Evolutionary conservation across 1,140 invertebrate species (phyloP), one percentile per base, ranked within the genome.

Genomic region (Zaprionus davidi): DNA sequence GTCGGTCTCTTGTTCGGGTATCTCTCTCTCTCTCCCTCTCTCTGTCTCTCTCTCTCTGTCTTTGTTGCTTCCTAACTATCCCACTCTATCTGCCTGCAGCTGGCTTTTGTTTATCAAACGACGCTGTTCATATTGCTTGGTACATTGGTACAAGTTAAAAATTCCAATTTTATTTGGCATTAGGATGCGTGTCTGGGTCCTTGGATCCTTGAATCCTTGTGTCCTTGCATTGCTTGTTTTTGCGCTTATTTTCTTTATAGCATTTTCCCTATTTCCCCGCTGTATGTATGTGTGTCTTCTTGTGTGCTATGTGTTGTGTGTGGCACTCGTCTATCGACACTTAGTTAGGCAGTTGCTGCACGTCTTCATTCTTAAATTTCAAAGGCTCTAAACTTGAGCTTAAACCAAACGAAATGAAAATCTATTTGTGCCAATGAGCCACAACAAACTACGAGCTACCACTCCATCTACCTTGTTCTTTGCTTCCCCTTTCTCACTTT

Each of bases 281-380:
- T 1, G 13, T 5, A 0, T 46, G 2, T 11, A 2, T n/a, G 38
- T 36, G 57, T n/a, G 38, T 36, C 49, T 53, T 15, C 34, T 9
- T 46, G 7, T 64, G 13, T 12, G 38, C 3, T 31, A 31, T 31
- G 28, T 31, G 7, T 31, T 46, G 17, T 28, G 57, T 15, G 20
- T n/a, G 12, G 64, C 59, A 46, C 53, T 34, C 31, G 31, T 34
- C 31, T 34, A 34, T 34, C 65, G 66, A 28, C 49, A 53, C 72
- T 46, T 80, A 69, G 44, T 84, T 81, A 78, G 64, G 76, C 78
- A 85, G 41, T 81, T 86, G 46, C 57, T 49, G 82, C 82, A 85
- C 82, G 82, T 86, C 66, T 62, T 56, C 17, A 38, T 63, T 58
- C 73, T 83, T 68, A 63, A 63, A 87, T 87, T 83, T 87, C 83